phyloP scores from a whole-genome alignment of 2,113 vertebrate species.

The Neolamprologus sp. region DNA sequence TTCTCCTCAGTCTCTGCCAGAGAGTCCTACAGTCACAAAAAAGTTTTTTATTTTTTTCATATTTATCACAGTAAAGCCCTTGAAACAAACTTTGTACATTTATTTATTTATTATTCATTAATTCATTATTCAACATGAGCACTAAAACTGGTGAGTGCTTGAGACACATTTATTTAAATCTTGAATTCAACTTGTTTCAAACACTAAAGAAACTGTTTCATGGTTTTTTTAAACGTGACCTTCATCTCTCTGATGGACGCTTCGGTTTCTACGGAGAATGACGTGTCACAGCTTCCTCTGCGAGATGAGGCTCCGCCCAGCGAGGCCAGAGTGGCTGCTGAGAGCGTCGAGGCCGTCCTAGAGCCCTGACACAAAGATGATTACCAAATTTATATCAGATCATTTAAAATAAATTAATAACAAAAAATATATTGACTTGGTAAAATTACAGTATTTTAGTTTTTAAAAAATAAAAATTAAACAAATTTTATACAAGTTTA shows the following conservation, averaged over 20 bases:
- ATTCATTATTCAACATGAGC: background rate
- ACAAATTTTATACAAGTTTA: background rate
- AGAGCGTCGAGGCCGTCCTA: conserved; percentile 80
- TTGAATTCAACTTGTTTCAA: background rate
- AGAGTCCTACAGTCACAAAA: conserved; percentile 73
- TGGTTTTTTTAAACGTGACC: conserved; percentile 51
- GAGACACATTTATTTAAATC: background rate
- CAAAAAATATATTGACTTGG: background rate
- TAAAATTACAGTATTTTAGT: background rate
- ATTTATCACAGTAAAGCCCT: background rate
- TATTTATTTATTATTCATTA: background rate
- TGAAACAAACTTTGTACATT: background rate
- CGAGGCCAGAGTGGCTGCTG: conserved; percentile 85
- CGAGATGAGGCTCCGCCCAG: conserved; percentile 84
- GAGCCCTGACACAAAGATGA: conserved; percentile 65
- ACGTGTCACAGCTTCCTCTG: conserved; percentile 88
- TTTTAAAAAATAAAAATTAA: background rate
- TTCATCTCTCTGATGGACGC: conserved; percentile 91
- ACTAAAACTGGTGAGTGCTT: background rate
- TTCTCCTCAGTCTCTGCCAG: conserved; percentile 84
- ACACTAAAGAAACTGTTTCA: background rate
- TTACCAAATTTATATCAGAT: background rate
- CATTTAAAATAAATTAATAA: background rate
- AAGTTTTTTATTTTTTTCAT: background rate
- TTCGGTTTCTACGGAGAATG: conserved; percentile 85